Conservation (phyloP, 2,113 vertebrate species). For the Bufo bufo region DNA sequence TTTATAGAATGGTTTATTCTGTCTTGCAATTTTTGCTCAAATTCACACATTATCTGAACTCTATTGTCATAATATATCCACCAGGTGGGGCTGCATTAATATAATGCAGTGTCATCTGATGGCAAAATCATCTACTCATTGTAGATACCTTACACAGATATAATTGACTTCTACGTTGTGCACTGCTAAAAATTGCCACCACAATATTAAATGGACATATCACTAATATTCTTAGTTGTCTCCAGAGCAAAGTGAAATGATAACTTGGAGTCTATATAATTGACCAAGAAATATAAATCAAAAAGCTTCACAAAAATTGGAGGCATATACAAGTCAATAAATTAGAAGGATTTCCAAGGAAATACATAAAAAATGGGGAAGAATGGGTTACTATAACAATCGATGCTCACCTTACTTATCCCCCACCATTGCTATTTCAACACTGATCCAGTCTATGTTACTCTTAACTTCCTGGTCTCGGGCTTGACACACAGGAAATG, state of each 20-base stretch:
- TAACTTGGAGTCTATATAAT: neutral
- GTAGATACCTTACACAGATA: neutral
- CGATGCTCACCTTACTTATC: no score
- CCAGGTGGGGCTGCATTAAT: neutral
- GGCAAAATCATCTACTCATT: neutral
- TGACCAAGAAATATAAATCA: neutral
- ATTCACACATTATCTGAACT: neutral
- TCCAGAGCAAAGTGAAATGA: neutral
- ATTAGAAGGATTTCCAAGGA: no score
- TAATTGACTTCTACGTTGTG: slow-evolving; percentile 7
- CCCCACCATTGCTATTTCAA: no score
- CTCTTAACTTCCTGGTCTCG: no score
- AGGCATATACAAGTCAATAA: neutral
- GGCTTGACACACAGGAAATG: no score
- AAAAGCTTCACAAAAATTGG: neutral
- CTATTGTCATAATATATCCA: neutral
- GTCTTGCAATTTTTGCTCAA: neutral
- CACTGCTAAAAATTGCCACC: neutral
- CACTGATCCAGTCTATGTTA: no score
- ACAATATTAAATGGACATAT: neutral
- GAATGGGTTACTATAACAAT: no score
- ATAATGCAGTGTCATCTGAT: neutral
- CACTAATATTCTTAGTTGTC: neutral
- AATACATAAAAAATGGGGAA: no score
- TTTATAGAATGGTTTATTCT: neutral